Percentiles rank a stretch among this genome's conserved stretches.
These are phyloP conservation scores for Heterodera carotae DNA, from an alignment of 1,140 invertebrate species.

Conservation along the genomic window DNA sequence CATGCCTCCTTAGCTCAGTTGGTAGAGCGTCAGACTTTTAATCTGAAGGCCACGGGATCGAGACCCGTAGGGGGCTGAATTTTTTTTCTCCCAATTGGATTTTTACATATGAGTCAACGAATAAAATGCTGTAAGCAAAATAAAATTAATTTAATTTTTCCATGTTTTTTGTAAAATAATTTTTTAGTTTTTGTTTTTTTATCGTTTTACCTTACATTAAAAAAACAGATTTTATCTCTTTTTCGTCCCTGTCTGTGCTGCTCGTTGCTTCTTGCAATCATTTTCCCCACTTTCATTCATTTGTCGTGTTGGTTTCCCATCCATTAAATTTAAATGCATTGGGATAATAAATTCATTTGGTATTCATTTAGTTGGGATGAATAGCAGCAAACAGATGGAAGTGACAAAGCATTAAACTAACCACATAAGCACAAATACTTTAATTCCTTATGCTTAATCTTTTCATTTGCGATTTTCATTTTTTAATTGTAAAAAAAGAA, in stretches of 20 bases:
- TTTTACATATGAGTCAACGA: too few relatives aligned
- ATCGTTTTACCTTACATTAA: background rate
- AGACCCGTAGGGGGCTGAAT: constrained; percentile 32
- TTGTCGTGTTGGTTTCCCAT: background rate
- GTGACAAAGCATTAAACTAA: too few relatives aligned
- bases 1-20: constrained; percentile 33
- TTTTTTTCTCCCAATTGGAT: too few relatives aligned
- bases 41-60: constrained; percentile 36
- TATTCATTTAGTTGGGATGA: too few relatives aligned
- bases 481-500: too few relatives aligned
- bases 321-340: background rate
- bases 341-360: too few relatives aligned
- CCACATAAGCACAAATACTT: too few relatives aligned
- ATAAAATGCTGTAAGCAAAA: too few relatives aligned
- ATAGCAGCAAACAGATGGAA: too few relatives aligned
- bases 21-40: constrained; percentile 40
- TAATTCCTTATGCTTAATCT: too few relatives aligned
- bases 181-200: background rate
- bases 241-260: background rate
- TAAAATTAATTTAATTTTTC: background rate
- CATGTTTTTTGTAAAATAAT: background rate
- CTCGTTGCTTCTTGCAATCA: background rate
- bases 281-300: background rate
- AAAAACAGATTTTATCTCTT: background rate
- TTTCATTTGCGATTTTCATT: too few relatives aligned